Evolutionary conservation across 2,113 vertebrate species (phyloP), one percentile per base, ranked within the genome.

Genomic region (Ornithorhynchus anatinus): DNA sequence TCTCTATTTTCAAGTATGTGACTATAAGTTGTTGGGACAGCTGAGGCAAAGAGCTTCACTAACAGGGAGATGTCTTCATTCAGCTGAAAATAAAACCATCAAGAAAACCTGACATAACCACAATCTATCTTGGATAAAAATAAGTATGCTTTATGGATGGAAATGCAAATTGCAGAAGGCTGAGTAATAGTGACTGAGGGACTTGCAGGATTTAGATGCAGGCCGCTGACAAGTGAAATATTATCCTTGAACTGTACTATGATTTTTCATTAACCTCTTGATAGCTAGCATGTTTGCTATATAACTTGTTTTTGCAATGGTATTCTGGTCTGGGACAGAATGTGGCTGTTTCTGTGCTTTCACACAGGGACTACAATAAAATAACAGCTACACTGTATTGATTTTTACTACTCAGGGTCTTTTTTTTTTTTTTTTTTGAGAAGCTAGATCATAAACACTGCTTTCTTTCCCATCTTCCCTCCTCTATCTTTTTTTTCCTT

Each of bases 251-350:
- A 58, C 39, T 38, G 3, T 6, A 53, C 70, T 54, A 19, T 32
- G 22, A 50, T 60, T 72, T 75, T 75, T 66, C 59, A 60, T 77
- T 81, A 69, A 65, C 51, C 14, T 81, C 22, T 60, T 54, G 51
- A 25, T 37, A 72, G 27, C 22, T 35, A 58, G 11, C 17, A 25
- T 4, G 15, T 54, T 70, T 17, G 19, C 29, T 9, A 31, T n/a
- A n/a, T n/a, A n/a, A n/a, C n/a, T 5, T 12, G 19, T n/a, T 33
- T 11, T 47, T 3, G 2, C n/a, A 48, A 4, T 27, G 17, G 14
- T 25, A 27, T 5, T 27, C 59, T 51, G 17, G 4, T 5, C 20
- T 60, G 23, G n/a, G 10, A 58, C 20, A 16, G 27, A 39, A 31
- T 69, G 36, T 45, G 31, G 23, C 23, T 52, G 7, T 53, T 51